Base-by-base conservation (phyloP, 2,113 vertebrate genomes). In the Empidonax alnorum region DNA sequence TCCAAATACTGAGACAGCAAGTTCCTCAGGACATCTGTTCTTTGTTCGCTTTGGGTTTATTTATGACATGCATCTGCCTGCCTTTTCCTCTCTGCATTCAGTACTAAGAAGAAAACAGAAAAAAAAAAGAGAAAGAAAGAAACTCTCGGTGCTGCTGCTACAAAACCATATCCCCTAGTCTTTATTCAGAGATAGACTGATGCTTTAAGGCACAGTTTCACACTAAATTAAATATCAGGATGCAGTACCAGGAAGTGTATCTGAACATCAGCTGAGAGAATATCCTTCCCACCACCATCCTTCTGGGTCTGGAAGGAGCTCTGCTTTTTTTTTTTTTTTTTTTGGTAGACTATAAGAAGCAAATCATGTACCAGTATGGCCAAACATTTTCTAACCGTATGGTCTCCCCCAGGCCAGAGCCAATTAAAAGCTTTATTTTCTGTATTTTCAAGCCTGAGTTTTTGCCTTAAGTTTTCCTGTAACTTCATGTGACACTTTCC, bases 21-120 rank as follows among this genome's bases (percentile, higher is more conserved):
- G 87, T 94, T 97, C 96, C 93, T 97, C 7, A 5, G 85, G 86
- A 95, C 89, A 96, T 91, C 91, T 91, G 88, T 92, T 95, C 86
- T 97, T 97, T 86, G 92, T 93, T 97, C 90, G 2, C 79, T 69
- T 80, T 39, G 93, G 78, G 85, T 94, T 91, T 96, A 95, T 94
- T 96, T 96, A 90, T 93, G 93, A 92, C 84, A 80, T 71, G 95
- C 91, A 88, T 89, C 90, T 91, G 90, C 84, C 86, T 96, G 86
- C 90, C 89, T 80, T 89, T 97, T 91, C 94, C 92, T 97, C 90
- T 95, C 88, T 82, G 41, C 65, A 49, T 95, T 90, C 87, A 76
- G 62, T 59, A 42, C 28, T 52, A 73, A 49, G 79, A 77, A 85
- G 15, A 75, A 84, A 92, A 80, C 69, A 77, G 9, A 47, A 7